Evolutionary conservation across 2,888 invertebrate species (phyloP), one percentile per base, ranked within the genome.

Genomic region (Himalopsyche kuldschensis): DNA sequence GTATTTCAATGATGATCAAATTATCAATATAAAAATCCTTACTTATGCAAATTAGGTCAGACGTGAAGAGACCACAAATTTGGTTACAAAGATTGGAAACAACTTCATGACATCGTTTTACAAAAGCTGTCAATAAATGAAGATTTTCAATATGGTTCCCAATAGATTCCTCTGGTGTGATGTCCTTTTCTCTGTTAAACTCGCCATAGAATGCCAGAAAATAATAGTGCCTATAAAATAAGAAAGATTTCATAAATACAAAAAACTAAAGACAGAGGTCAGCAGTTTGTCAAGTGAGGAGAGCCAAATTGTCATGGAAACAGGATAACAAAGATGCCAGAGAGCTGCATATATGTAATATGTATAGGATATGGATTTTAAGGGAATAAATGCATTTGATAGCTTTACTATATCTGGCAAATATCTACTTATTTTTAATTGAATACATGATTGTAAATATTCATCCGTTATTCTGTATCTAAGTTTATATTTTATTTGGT

Each of bases 1-100:
- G n/a, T n/a, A n/a, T n/a, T n/a, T n/a, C n/a, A n/a, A n/a, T n/a
- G n/a, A n/a, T n/a, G n/a, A n/a, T n/a, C n/a, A n/a, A n/a, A n/a
- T n/a, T n/a, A n/a, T n/a, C n/a, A n/a, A n/a, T n/a, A n/a, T 24
- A 55, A 55, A 41, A 20, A 48, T 35, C 87, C 90, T 90, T 89
- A 91, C 91, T 89, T n/a, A 91, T 87, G 87, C 90, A 91, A 63
- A 91, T 88, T 75, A 90, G 87, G 83, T 90, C 92, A 87, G 92
- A 92, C 79, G 91, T 91, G 87, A 94, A 93, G 79, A 97, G 91
- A 3, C 95, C 94, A 88, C 95, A 93, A 78, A 97, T 90, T 90
- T 98, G 97, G 84, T 93, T 93, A 86, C 97, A 92, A 17, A 96
- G 90, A 89, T 96, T 94, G 82, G 92, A 92, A 0, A 95, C 92